Evolutionary conservation across 2,113 vertebrate species (phyloP), one percentile per base, ranked within the genome.

Genomic region (Menidia beryllina): DNA sequence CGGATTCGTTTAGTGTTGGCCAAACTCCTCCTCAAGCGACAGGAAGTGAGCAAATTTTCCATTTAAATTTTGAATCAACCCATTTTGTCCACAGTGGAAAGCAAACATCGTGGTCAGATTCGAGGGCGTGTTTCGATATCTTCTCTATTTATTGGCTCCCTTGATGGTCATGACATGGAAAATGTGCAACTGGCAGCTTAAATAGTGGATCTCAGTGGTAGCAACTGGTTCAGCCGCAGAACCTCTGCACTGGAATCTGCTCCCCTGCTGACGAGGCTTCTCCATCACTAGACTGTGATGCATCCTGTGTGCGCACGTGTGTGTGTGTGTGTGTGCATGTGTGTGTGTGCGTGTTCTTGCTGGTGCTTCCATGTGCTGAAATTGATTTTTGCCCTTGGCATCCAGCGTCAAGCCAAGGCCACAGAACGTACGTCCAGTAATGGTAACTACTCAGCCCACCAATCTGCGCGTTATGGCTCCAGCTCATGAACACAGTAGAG

Each of bases 361-460:
- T 54, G 34, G 15, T 66, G 58, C 39, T 38, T 75, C 23, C 48
- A 4, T 5, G 0, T n/a, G 71, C 50, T 17, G 11, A 66, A 52
- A 84, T 88, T 5, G 45, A 72, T 84, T 87, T 83, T 72, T 2
- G 75, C 71, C 36, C 1, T 68, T 55, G 61, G 79, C 72, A 55
- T 74, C 6, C 2, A 66, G 50, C 25, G 24, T 48, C 30, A 38
- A 74, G 66, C 19, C 51, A 24, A 79, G 68, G 53, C 69, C 34
- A 45, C 15, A 61, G 41, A 59, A 68, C 0, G 21, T 69, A 23
- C 55, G 59, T 26, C 23, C 49, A 41, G 52, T 70, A 75, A 69
- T 62, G 24, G 41, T 57, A 27, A 56, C 55, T 60, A 23, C n/a
- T 21, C n/a, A 45, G 25, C 24, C 55, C 62, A 78, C 85, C 52